phyloP scores from a whole-genome alignment of 1,140 invertebrate species.

The Schlechtendalia chinensis region DNA sequence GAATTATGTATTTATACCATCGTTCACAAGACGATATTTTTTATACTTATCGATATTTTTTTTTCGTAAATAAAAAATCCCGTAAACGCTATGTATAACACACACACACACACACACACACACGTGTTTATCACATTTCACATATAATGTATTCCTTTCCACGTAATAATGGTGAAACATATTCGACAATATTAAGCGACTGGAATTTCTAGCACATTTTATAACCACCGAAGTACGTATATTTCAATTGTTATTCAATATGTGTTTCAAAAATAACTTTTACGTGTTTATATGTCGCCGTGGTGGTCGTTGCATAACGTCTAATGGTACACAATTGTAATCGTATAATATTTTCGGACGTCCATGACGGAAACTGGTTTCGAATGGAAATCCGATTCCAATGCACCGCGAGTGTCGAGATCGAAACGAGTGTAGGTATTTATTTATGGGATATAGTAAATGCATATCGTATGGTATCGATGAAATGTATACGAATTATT shows the following conservation, averaged over 20 bases:
- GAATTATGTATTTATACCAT: constrained; percentile 38
- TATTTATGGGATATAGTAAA: neutral
- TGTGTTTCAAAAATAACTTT: too few species aligned
- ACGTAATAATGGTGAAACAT: too few species aligned
- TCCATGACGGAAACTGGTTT: neutral
- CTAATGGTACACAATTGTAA: neutral
- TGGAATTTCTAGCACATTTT: too few species aligned
- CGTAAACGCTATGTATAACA: neutral
- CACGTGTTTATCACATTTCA: neutral
- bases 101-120: neutral
- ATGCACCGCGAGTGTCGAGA: neutral
- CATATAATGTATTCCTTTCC: too few species aligned
- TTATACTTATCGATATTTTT: neutral
- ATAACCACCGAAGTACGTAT: too few species aligned
- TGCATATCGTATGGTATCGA: neutral
- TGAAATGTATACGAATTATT: neutral
- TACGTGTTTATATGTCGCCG: too few species aligned
- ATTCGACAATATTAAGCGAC: too few species aligned
- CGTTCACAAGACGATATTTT: constrained; percentile 4
- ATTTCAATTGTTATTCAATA: too few species aligned
- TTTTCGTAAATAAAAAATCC: neutral
- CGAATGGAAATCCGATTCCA: too few species aligned
- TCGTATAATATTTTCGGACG: neutral
- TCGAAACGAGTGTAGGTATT: neutral
- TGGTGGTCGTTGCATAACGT: neutral